Conservation (phyloP, 2,113 vertebrate species). For the Siniperca knerii region DNA sequence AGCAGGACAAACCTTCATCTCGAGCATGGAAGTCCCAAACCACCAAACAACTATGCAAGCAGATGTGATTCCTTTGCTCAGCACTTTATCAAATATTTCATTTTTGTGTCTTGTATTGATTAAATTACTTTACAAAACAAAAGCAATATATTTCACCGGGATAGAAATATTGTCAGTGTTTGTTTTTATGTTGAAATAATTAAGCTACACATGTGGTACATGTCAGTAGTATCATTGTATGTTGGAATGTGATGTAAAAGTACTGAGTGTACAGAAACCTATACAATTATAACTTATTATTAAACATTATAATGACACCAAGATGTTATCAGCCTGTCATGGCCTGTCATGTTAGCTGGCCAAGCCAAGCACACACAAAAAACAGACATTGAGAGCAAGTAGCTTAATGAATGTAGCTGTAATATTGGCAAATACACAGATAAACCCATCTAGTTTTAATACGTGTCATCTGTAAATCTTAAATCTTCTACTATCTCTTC, state of each 20-base stretch:
- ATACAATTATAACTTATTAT: too few relatives aligned
- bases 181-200: background rate
- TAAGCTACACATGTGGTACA: background rate
- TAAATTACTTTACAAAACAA: background rate
- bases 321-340: conserved; percentile 1
- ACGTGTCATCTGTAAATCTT: conserved; percentile 31
- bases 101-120: conserved; percentile 17
- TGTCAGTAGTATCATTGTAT: background rate
- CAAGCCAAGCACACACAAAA: background rate
- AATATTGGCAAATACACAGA: conserved; percentile 30
- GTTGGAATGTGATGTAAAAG: background rate
- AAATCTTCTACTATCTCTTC: conserved; percentile 20
- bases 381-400: conserved; percentile 11
- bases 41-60: conserved; percentile 14
- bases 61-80: background rate
- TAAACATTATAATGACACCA: background rate
- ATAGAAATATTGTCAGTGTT: background rate
- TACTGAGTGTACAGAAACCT: background rate
- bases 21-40: conserved; percentile 33
- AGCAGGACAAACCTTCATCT: conserved; percentile 15
- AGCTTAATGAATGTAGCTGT: background rate
- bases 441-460: conserved; percentile 20
- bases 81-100: conserved; percentile 22
- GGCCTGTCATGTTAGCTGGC: background rate
- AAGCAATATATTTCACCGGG: background rate